Percentiles rank a stretch among this genome's conserved stretches.
Conservation (phyloP, 92 coral and sea anemone genomes). For the Epizoanthus stellaris region DNA sequence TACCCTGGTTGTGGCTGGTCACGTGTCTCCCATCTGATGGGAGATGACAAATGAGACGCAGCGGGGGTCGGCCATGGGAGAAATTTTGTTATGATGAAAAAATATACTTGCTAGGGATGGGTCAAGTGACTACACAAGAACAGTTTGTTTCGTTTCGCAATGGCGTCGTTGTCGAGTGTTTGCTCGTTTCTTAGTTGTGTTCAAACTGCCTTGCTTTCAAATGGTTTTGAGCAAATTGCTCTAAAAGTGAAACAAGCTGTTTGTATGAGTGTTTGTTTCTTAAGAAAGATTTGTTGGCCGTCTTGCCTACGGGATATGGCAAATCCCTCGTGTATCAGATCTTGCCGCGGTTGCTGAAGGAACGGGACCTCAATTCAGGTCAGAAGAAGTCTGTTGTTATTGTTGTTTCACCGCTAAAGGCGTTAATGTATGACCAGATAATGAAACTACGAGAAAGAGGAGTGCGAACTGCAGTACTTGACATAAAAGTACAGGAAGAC, state of each 20-base stretch:
- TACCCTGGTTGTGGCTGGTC: too few species aligned
- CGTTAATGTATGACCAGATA: conserved; percentile 54
- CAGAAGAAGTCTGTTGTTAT: not conserved
- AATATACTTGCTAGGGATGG: too few species aligned
- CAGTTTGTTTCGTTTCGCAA: too few species aligned
- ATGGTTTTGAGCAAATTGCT: conserved; percentile 20
- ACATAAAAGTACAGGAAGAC: not conserved
- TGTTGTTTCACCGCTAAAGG: conserved; percentile 53
- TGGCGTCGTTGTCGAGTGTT: too few species aligned
- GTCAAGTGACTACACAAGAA: too few species aligned
- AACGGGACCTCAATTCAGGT: conserved; percentile 22
- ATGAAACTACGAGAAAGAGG: conserved; percentile 9
- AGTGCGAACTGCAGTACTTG: conserved; percentile 35
- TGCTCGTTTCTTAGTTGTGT: conserved; percentile 12
- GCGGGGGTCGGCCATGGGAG: not conserved
- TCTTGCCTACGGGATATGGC: conserved; percentile 64
- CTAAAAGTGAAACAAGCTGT: conserved; percentile 53
- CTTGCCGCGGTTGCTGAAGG: conserved; percentile 49
- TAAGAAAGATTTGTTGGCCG: conserved; percentile 39
- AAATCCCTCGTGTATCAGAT: conserved; percentile 48
- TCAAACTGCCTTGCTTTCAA: conserved; percentile 34
- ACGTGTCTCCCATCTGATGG: too few species aligned
- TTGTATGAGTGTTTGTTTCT: conserved; percentile 42
- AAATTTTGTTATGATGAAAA: too few species aligned
- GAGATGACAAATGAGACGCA: too few species aligned